Conservation (phyloP, 2,113 vertebrate species). For the Chaetops frenatus region DNA sequence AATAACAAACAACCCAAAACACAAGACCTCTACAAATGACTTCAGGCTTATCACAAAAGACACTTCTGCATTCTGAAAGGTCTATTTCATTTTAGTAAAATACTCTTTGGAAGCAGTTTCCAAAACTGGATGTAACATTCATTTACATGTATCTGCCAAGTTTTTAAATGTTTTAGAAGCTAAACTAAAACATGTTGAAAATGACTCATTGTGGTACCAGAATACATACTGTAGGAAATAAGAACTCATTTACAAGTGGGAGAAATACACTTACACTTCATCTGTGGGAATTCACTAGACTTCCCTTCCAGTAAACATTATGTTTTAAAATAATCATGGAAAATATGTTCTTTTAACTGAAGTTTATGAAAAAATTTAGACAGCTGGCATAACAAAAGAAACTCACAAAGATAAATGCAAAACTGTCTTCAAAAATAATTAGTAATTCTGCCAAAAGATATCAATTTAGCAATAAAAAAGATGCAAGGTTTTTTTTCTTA, state of each 20-base stretch:
- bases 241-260: constrained; percentile 77
- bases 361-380: constrained; percentile 67
- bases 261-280: constrained; percentile 76
- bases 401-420: constrained; percentile 53
- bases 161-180: constrained; percentile 72
- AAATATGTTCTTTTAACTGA: constrained; percentile 69
- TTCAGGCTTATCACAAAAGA: not conserved
- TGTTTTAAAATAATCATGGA: constrained; percentile 74
- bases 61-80: constrained; percentile 58
- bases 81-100: constrained; percentile 42
- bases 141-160: constrained; percentile 67
- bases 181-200: constrained; percentile 76
- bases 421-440: constrained; percentile 15
- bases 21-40: not conserved
- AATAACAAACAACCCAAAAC: not conserved
- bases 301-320: constrained; percentile 75
- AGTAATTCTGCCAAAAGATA: constrained; percentile 19
- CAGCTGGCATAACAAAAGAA: constrained; percentile 53
- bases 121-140: constrained; percentile 67
- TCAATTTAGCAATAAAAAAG: not conserved
- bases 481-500: not conserved
- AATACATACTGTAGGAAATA: constrained; percentile 74
- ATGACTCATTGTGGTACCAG: constrained; percentile 71
- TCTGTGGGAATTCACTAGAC: constrained; percentile 71
- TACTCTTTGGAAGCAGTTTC: constrained; percentile 64